phyloP scores from a whole-genome alignment of 2,113 vertebrate genomes.

The Alouatta palliata region DNA sequence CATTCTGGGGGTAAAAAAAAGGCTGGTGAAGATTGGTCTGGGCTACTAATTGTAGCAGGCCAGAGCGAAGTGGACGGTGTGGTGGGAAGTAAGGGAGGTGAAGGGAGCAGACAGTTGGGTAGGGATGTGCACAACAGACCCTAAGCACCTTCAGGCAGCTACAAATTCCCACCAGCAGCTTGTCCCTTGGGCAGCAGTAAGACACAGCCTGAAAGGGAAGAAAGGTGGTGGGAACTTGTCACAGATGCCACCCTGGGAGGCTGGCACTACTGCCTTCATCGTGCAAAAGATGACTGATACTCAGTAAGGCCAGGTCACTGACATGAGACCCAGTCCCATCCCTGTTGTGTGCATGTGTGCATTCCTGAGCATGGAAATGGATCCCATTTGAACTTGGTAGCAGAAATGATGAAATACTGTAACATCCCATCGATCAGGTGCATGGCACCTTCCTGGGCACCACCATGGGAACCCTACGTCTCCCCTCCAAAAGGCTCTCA shows the following conservation, averaged over 20 bases:
- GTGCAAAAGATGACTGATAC: not conserved
- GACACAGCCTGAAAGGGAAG: not conserved
- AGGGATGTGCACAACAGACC: not conserved
- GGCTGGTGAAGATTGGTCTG: not conserved
- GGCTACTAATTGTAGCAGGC: not conserved
- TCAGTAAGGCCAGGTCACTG: not conserved
- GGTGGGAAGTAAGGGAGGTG: not conserved
- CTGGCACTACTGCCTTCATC: not conserved
- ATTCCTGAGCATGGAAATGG: not conserved
- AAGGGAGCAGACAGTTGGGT: not conserved
- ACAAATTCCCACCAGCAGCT: not conserved
- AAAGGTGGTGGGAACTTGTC: not conserved
- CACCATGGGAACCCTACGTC: not conserved
- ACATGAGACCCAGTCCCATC: not conserved
- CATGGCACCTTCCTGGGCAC: not conserved
- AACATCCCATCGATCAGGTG: not conserved
- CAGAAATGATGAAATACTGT: not conserved
- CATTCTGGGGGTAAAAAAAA: not conserved
- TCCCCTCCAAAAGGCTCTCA: not conserved
- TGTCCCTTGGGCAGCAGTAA: not conserved
- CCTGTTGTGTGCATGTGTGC: not conserved
- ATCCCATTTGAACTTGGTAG: not conserved
- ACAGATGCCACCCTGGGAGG: fast-evolving
- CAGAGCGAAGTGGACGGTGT: not conserved
- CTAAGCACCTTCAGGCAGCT: not conserved